Conservation (phyloP, 1,140 invertebrate species). For the Belonocnema kinseyi region DNA sequence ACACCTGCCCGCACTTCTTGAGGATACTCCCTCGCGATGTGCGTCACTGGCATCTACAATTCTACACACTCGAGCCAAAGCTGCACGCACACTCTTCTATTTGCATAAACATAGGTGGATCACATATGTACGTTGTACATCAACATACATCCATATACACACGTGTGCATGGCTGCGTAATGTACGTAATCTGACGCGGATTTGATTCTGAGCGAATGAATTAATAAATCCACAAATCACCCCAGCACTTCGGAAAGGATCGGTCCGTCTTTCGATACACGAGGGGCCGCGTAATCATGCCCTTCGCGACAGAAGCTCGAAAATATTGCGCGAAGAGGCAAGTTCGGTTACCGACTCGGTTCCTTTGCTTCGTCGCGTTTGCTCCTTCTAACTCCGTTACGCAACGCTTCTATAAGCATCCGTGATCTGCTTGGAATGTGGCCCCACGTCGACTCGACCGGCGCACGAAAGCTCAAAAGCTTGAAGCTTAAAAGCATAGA, state of each 20-base stretch:
- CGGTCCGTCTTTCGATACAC: neutral
- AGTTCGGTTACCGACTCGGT: constrained; percentile 18
- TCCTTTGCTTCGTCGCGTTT: constrained; percentile 47
- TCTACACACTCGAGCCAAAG: constrained; percentile 20
- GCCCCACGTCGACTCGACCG: constrained; percentile 44
- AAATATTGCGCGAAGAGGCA: constrained; percentile 18
- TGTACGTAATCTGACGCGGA: neutral
- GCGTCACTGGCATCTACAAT: constrained; percentile 12
- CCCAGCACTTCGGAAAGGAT: neutral
- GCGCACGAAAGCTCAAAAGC: constrained; percentile 20
- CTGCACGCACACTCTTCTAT: neutral
- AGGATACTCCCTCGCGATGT: constrained; percentile 18
- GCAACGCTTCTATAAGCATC: constrained; percentile 76
- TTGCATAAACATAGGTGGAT: no score
- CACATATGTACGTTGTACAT: neutral
- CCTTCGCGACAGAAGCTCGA: constrained; percentile 1
- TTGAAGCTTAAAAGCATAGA: constrained; percentile 26
- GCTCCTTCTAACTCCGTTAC: constrained; percentile 66
- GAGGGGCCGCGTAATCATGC: neutral
- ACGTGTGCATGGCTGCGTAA: constrained; percentile 21
- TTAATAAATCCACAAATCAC: neutral
- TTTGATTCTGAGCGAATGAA: neutral
- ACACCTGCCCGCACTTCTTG: neutral
- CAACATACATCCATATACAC: constrained; percentile 6
- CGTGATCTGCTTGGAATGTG: constrained; percentile 74